A percentile compares a stretch with the other conserved stretches of the same genome.
Conservation (phyloP, 1,140 invertebrate species). For the Euwallacea fornicatus region DNA sequence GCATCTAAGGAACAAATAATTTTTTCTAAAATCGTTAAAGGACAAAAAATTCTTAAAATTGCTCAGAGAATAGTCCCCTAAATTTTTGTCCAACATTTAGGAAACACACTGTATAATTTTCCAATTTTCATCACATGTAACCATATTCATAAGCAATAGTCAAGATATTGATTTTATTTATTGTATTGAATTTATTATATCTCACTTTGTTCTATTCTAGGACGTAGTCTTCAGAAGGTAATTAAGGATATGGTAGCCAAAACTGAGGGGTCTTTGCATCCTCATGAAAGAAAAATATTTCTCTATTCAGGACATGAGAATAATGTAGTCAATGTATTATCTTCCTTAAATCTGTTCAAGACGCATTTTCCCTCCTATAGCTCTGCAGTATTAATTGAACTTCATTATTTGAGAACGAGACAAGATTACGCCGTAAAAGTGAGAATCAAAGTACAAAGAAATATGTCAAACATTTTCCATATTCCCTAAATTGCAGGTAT, state of each 20-base stretch:
- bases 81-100: no score
- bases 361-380: constrained; percentile 52
- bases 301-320: constrained; percentile 71
- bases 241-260: constrained; percentile 42
- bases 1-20: no score
- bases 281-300: constrained; percentile 46
- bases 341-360: constrained; percentile 61
- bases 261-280: constrained; percentile 16
- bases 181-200: constrained; percentile 3
- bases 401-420: constrained; percentile 53
- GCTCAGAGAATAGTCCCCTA: no score
- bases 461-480: not conserved
- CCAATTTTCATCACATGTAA: not conserved
- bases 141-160: not conserved
- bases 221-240: constrained; percentile 42
- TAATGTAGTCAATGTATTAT: constrained; percentile 66
- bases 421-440: constrained; percentile 40
- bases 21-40: no score
- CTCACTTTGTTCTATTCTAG: constrained; percentile 34
- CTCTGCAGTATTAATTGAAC: constrained; percentile 51
- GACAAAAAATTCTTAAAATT: no score
- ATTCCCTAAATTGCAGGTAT: constrained; percentile 30
- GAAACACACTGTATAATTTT: no score
- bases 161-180: not conserved
- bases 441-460: constrained; percentile 13